phyloP scores from a whole-genome alignment of 1,140 invertebrate species.

The Pteromalus puparum region DNA sequence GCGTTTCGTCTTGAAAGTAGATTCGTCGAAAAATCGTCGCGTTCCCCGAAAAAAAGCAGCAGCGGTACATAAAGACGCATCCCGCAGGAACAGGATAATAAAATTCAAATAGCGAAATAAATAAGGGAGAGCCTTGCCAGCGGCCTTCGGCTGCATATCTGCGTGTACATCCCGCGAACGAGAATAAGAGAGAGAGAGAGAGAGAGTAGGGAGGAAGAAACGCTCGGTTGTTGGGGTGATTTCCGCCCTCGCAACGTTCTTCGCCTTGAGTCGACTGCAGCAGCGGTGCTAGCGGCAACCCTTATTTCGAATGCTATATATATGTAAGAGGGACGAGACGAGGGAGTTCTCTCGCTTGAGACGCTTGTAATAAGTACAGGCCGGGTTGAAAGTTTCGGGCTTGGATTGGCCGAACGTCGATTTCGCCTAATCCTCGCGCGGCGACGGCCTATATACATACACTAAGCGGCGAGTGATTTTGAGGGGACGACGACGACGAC shows the following conservation, averaged over 20 bases:
- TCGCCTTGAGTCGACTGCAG: constrained; percentile 62
- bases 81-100: constrained; percentile 70
- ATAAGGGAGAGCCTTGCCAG: constrained; percentile 69
- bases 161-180: background rate
- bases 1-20: no score
- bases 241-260: constrained; percentile 58
- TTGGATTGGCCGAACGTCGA: background rate
- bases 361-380: constrained; percentile 63
- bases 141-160: constrained; percentile 52
- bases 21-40: no score
- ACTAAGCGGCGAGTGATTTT: background rate
- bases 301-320: constrained; percentile 66
- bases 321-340: constrained; percentile 50
- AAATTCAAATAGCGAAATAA: constrained; percentile 76
- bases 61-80: constrained; percentile 30
- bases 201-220: constrained; percentile 46
- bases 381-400: constrained; percentile 60
- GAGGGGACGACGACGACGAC: background rate
- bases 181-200: background rate
- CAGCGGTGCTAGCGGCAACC: constrained; percentile 64
- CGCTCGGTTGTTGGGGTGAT: constrained; percentile 57
- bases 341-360: constrained; percentile 55
- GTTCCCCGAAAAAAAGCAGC: no score
- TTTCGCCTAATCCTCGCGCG: constrained; percentile 8
- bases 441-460: background rate